Base-by-base conservation (phyloP, 2,797 vertebrate genomes). In the Loriculus beryllinus region DNA sequence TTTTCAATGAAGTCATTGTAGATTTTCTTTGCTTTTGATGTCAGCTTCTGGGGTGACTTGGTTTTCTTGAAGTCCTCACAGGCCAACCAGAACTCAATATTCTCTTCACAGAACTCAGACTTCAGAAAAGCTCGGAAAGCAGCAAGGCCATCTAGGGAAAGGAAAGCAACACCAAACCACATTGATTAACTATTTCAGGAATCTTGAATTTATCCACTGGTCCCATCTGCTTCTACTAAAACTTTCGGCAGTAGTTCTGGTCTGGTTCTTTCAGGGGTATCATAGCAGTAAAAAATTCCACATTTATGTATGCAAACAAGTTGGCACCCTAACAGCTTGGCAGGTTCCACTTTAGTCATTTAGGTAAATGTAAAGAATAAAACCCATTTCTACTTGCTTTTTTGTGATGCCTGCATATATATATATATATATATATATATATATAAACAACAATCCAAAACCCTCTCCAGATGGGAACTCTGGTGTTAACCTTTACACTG, bases 101-200 rank as follows among this genome's bases (percentile, higher is more conserved):
- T 99, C 97, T 99, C 99, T 94, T 99, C 99, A 8, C 99, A 99
- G 96, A 99, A 99, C 92, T 99, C 99, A 0, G 99, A 99, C 86
- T 99, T 98, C 94, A 99, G 96, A 97, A 99, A 99, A 80, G 98
- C 97, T 88, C 98, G 98, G 95, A 99, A 99, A 93, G 99, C 99
- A 96, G 98, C 98, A 89, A 99, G 97, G 93, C 99, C 99, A 97
- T 99, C 99, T 99, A 96, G 49, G 85, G 49, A 75, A 86, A 90
- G 28, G 28, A 33, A 48, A 43, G 40, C 49, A 70, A 84, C 23
- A 59, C 3, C 37, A 29, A 26, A 12, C 19, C 25, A 29, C 51
- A 56, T 89, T 40, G 84, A 48, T 63, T 59, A 82, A 95, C n/a
- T 57, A 64, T 70, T 51, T 59, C 60, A 71, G 68, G 21, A 57